Evolutionary conservation across 2,797 vertebrate genomes (phyloP).

Genomic region (Necrosyrtes monachus): DNA sequence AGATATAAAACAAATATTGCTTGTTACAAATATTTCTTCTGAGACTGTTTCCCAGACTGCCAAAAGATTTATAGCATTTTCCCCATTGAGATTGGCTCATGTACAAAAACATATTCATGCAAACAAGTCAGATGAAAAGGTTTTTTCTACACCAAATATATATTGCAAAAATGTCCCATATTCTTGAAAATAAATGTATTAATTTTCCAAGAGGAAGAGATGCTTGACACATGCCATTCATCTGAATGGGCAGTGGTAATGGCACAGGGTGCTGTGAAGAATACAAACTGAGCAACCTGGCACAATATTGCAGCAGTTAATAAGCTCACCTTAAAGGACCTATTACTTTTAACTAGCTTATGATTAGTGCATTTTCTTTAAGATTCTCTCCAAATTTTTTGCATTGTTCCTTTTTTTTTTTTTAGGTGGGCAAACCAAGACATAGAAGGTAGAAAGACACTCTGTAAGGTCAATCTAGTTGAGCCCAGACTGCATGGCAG

Average conservation of each 20-base stretch:
- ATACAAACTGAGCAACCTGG: not conserved
- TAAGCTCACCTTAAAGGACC: not conserved
- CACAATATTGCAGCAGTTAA: not conserved
- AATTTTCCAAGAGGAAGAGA: not conserved
- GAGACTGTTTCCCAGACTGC: not conserved
- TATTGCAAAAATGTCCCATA: not conserved
- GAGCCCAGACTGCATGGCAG: not conserved
- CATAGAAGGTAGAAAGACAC: not conserved
- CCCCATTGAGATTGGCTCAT: not conserved
- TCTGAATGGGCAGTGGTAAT: not conserved
- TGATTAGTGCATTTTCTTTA: not conserved
- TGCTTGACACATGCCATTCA: not conserved
- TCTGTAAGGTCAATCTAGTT: not conserved
- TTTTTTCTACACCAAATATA: not conserved
- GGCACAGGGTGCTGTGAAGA: not conserved
- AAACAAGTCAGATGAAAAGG: not conserved
- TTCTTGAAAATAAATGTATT: not conserved
- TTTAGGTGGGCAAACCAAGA: not conserved
- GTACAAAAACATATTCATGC: not conserved
- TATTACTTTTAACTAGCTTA: not conserved
- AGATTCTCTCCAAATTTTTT: not conserved
- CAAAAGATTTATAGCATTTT: constrained; percentile 26
- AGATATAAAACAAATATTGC: constrained; percentile 30
- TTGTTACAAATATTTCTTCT: constrained; percentile 26
- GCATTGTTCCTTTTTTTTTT: not conserved